These are phyloP conservation scores for Oxyura jamaicensis DNA, from an alignment of 2,113 vertebrate genomes.

Conservation along the genomic window DNA sequence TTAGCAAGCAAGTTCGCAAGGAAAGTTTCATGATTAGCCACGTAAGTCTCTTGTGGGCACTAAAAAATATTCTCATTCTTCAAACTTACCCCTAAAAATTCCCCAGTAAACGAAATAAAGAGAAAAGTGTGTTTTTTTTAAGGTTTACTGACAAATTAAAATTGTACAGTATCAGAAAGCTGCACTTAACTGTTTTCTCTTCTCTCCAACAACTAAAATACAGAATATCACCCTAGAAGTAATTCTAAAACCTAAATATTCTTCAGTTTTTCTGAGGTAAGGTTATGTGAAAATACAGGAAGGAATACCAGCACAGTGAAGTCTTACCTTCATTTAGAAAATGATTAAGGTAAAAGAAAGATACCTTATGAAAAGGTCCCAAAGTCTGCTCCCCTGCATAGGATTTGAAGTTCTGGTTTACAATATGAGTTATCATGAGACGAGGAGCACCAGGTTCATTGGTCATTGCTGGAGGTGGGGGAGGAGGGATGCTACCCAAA, in stretches of 20 bases:
- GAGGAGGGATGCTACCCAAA: slow-evolving; percentile 93
- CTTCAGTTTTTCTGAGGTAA: neutral
- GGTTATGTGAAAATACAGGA: neutral
- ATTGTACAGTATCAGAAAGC: neutral
- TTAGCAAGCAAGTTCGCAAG: neutral
- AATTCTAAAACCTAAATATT: neutral
- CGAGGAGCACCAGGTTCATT: slow-evolving; percentile 97
- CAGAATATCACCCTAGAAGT: neutral
- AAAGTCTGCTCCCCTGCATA: slow-evolving; percentile 92
- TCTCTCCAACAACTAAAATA: neutral
- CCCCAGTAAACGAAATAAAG: slow-evolving; percentile 36
- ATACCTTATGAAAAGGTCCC: slow-evolving; percentile 99
- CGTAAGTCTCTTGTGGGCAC: slow-evolving; percentile 40
- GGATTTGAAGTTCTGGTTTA: slow-evolving; percentile 99
- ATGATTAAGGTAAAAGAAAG: neutral
- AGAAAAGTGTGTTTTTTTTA: neutral
- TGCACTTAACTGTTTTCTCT: neutral
- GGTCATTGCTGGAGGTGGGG: slow-evolving; percentile 96
- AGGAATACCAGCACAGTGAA: neutral
- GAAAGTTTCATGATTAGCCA: slow-evolving; percentile 43
- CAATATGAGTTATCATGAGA: slow-evolving; percentile 98
- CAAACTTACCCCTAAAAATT: slow-evolving; percentile 15
- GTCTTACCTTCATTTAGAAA: slow-evolving; percentile 2
- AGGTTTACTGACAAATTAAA: neutral
- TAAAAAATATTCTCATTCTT: slow-evolving; percentile 35